Evolutionary conservation across 2,888 invertebrate genomes (phyloP).

Genomic region (Ectemnius cavifrons): DNA sequence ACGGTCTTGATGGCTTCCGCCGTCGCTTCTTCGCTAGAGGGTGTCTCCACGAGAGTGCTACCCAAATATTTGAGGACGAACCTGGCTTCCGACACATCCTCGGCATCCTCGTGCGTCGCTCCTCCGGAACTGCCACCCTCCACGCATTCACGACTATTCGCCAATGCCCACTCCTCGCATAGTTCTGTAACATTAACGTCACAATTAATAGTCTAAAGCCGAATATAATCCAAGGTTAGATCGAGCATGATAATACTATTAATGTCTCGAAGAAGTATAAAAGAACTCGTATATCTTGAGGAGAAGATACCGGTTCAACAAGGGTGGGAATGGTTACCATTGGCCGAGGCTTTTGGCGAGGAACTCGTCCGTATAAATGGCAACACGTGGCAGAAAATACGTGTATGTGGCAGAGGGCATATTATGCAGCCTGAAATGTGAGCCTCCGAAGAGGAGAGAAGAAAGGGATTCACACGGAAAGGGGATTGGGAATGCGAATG

Average conservation of each 20-base stretch:
- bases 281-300: too few species aligned
- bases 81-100: slow-evolving; percentile 76
- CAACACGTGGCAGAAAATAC: too few species aligned
- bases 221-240: slow-evolving; percentile 22
- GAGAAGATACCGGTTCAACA: too few species aligned
- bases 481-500: background rate
- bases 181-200: slow-evolving; percentile 80
- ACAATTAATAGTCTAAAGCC: background rate
- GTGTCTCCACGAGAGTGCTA: slow-evolving; percentile 87
- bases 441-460: background rate
- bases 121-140: slow-evolving; percentile 77
- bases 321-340: too few species aligned
- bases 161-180: slow-evolving; percentile 84
- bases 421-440: too few species aligned
- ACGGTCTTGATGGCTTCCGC: slow-evolving; percentile 91
- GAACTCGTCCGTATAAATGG: too few species aligned
- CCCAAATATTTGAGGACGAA: slow-evolving; percentile 88
- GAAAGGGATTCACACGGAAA: background rate
- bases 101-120: slow-evolving; percentile 70
- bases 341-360: too few species aligned
- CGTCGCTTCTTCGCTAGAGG: slow-evolving; percentile 86
- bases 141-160: slow-evolving; percentile 82
- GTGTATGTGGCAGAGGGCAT: too few species aligned
- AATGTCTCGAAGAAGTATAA: too few species aligned
- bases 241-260: slow-evolving; percentile 8